Evolutionary conservation across 2,797 vertebrate species (phyloP).

Genomic region (Poecilia velifera): DNA sequence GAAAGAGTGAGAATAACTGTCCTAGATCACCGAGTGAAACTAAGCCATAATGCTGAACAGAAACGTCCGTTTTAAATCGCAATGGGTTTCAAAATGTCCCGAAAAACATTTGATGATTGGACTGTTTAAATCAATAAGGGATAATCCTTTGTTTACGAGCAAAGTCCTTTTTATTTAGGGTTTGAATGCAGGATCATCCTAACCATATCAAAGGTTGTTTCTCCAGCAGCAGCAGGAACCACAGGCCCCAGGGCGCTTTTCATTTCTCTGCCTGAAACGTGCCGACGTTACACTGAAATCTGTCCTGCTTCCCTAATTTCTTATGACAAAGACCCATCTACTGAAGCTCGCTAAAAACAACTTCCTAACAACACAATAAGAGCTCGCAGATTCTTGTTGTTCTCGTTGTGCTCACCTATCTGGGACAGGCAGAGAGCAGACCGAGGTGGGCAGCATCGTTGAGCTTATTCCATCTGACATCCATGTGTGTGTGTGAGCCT

Average conservation of each 20-base stretch:
- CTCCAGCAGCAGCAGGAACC: not conserved
- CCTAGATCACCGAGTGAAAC: not conserved
- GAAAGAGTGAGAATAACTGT: not conserved
- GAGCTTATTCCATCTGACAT: conserved; percentile 44
- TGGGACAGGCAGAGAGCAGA: conserved; percentile 41
- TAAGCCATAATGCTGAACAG: not conserved
- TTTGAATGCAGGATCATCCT: not conserved
- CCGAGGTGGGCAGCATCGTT: conserved; percentile 72
- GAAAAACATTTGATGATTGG: not conserved
- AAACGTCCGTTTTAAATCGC: not conserved
- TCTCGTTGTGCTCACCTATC: conserved; percentile 59
- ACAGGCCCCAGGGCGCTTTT: not conserved
- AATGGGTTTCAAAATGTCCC: not conserved
- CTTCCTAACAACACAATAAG: not conserved
- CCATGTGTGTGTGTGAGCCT: conserved; percentile 58
- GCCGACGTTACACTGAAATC: not conserved
- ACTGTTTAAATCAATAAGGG: not conserved
- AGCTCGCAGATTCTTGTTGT: too few relatives aligned
- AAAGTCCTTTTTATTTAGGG: not conserved
- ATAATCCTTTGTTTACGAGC: not conserved
- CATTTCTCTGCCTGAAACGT: not conserved
- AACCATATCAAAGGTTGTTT: not conserved
- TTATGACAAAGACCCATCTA: conserved; percentile 8
- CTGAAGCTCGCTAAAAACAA: not conserved
- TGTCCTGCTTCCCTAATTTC: not conserved